Evolutionary conservation across 2,113 vertebrate genomes (phyloP).

Genomic region (Typhlomys cinereus): DNA sequence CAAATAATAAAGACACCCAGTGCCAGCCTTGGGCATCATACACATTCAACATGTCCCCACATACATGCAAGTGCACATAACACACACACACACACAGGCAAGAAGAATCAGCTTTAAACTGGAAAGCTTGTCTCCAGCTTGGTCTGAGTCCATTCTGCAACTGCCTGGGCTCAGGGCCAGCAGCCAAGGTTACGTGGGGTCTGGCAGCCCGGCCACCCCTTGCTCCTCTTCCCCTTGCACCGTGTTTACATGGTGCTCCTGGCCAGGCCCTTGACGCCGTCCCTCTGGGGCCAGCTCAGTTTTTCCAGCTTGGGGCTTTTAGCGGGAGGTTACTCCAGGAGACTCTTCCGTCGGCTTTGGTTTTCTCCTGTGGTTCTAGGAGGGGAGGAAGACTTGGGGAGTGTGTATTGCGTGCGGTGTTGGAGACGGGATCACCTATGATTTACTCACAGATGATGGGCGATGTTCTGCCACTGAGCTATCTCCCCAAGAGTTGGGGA

Average conservation of each 20-base stretch:
- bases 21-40: too few species aligned
- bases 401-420: background rate
- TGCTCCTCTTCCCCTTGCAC: background rate
- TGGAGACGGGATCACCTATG: background rate
- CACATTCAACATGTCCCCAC: background rate
- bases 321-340: background rate
- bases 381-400: background rate
- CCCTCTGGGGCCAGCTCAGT: background rate
- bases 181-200: background rate
- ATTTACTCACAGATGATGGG: background rate
- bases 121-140: background rate
- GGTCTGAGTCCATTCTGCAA: conserved; percentile 7
- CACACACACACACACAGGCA: too few species aligned
- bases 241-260: background rate
- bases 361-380: background rate
- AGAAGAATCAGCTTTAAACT: background rate
- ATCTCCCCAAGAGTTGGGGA: background rate
- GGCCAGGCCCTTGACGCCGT: background rate
- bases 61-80: too few species aligned
- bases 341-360: background rate
- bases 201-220: background rate
- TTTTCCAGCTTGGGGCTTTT: background rate
- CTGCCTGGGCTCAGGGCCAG: background rate
- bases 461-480: background rate
- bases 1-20: too few species aligned